Evolutionary conservation across 2,888 invertebrate genomes (phyloP), one percentile per base, ranked within the genome.

Genomic region (Cetonia aurata): DNA sequence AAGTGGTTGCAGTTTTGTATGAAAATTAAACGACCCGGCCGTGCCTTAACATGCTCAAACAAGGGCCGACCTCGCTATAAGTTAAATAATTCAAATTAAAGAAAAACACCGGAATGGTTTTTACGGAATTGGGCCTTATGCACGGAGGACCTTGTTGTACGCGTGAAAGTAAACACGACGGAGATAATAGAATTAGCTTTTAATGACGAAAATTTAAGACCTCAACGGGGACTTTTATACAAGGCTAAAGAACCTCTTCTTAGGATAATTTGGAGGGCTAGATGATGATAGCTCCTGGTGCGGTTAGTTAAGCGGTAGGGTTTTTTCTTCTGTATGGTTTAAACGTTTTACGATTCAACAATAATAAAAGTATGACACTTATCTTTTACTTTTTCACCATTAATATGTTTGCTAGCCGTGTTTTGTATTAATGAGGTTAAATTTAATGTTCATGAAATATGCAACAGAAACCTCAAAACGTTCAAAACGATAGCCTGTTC

Each of bases 1-100:
- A 57, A 67, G 57, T 67, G 56, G 67, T 56, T 56, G 55, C 67
- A 67, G 57, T 67, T 67, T 67, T 48, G 41, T 48, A 57, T 67
- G 67, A 67, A 56, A 57, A 57, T 67, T 56, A 57, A 57, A 67
- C 31, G 46, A 46, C 48, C 37, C 17, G 48, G 44, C 48, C 57
- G 67, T 67, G 55, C 56, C 53, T 17, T 13, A 12, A 46, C 67
- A 67, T 67, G 37, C 62, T 2, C 10, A 50, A 41, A 15, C 4
- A 50, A 17, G 17, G 19, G 44, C n/a, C 10, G 50, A 50, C 37
- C 52, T 50, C 62, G 50, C 50, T 50, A 50, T 65, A 65, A 65
- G 62, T 50, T 50, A 50, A 65, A 65, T 65, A 65, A 65, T 65
- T 65, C 50, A 65, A 65, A 65, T 65, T 65, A 65, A 50, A 65